These are phyloP conservation scores for Hyposoter didymator DNA, from an alignment of 2,888 invertebrate genomes.

Conservation along the genomic window DNA sequence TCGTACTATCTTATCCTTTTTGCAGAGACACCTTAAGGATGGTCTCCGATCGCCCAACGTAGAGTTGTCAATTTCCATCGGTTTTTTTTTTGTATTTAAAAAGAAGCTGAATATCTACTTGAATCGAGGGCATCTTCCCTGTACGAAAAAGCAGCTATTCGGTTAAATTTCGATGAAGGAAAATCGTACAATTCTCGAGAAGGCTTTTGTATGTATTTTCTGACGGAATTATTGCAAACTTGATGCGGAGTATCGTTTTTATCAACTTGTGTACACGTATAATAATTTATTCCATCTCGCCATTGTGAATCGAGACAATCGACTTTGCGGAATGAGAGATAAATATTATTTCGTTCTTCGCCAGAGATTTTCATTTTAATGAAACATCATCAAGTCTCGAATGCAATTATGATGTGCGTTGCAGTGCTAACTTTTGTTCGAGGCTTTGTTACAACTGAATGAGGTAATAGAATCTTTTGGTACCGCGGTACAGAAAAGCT, in stretches of 20 bases:
- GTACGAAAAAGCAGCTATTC: neutral
- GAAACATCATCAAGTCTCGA: constrained; percentile 19
- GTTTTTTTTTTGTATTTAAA: neutral
- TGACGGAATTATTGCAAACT: neutral
- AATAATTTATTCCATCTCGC: constrained; percentile 31
- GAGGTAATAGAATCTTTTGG: neutral
- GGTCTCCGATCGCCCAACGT: constrained; percentile 5
- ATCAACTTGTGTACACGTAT: neutral
- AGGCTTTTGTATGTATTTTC: neutral
- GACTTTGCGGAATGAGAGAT: constrained; percentile 24
- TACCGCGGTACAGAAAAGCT: constrained; percentile 22
- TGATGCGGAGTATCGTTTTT: neutral
- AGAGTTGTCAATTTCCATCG: neutral
- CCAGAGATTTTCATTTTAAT: constrained; percentile 37
- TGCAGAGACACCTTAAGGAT: constrained; percentile 24
- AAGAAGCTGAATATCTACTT: neutral
- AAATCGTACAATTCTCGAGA: neutral
- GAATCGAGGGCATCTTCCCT: neutral
- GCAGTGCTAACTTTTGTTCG: neutral
- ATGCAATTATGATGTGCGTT: constrained; percentile 15
- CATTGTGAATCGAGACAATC: constrained; percentile 28
- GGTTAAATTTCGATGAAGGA: neutral
- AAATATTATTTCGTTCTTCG: constrained; percentile 22
- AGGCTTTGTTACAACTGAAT: neutral
- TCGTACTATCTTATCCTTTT: constrained; percentile 8